Conservation (phyloP, 2,888 invertebrate genomes). For the Troides oblongomaculatus region DNA sequence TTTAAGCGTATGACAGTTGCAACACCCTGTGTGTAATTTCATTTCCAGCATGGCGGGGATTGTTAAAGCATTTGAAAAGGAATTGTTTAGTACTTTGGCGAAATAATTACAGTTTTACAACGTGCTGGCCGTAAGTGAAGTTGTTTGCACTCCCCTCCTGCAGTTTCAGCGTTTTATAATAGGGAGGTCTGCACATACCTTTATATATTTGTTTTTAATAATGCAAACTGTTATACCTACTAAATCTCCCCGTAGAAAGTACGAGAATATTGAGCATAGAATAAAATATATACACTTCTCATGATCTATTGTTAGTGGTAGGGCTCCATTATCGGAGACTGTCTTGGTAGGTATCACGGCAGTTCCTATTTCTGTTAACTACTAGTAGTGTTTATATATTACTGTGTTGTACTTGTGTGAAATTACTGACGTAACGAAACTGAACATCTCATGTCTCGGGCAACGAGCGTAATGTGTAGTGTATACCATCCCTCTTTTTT, state of each 20-base stretch:
- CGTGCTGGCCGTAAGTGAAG: slow-evolving; percentile 23
- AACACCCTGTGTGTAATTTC: slow-evolving; percentile 42
- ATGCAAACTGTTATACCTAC: slow-evolving; percentile 10
- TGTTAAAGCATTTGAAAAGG: slow-evolving; percentile 64
- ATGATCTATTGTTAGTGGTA: no score
- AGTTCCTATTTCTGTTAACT: no score
- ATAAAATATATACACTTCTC: background rate
- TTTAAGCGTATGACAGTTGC: slow-evolving; percentile 22
- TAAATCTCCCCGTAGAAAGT: background rate
- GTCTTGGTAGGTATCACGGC: no score
- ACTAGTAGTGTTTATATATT: no score
- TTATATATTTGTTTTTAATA: slow-evolving; percentile 16
- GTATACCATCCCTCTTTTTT: no score
- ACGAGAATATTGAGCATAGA: no score
- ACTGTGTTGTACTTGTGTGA: no score
- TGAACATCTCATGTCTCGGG: no score
- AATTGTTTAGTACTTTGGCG: slow-evolving; percentile 57
- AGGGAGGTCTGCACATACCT: slow-evolving; percentile 2
- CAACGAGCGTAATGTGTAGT: no score
- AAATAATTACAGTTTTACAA: slow-evolving; percentile 53
- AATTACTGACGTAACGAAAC: no score
- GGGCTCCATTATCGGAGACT: no score
- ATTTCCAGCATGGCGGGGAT: slow-evolving; percentile 50
- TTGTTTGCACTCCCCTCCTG: slow-evolving; percentile 21
- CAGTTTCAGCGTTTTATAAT: slow-evolving; percentile 21